A percentile compares a stretch with the other conserved stretches of the same genome.
phyloP scores from a whole-genome alignment of 1,140 invertebrate genomes.

The Zaprionus inermis region DNA sequence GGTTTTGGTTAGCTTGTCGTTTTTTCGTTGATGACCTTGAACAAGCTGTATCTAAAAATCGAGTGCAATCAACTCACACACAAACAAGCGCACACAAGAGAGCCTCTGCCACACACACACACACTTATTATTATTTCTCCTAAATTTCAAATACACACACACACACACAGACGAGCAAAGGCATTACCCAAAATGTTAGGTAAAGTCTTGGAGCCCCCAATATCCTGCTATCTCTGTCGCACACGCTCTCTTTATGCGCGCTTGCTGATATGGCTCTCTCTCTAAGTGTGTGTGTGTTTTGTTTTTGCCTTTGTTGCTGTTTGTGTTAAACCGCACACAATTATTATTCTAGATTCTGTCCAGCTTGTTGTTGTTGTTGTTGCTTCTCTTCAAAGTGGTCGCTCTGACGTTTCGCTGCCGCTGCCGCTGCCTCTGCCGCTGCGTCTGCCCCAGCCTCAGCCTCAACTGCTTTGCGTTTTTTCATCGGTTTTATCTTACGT shows the following conservation, averaged over 20 bases:
- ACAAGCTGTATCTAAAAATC: conserved; percentile 84
- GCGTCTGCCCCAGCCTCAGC: conserved; percentile 22
- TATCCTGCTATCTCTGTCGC: conserved; percentile 31
- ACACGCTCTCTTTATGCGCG: neutral
- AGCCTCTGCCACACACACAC: conserved; percentile 12
- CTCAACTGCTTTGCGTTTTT: conserved; percentile 25
- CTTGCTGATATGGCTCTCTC: conserved; percentile 20
- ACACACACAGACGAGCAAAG: conserved; percentile 33
- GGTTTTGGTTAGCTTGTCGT: conserved; percentile 62
- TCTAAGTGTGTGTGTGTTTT: conserved; percentile 1
- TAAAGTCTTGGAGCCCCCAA: conserved; percentile 66
- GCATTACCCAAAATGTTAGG: conserved; percentile 61
- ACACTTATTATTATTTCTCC: conserved; percentile 63
- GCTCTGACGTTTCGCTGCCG: conserved; percentile 60
- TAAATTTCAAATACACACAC: conserved; percentile 59
- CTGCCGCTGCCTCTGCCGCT: conserved; percentile 40
- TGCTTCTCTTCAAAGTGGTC: conserved; percentile 60
- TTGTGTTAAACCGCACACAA: conserved; percentile 56
- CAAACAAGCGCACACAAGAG: conserved; percentile 37
- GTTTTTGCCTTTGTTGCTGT: conserved; percentile 13
- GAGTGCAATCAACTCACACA: conserved; percentile 83
- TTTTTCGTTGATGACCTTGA: conserved; percentile 84
- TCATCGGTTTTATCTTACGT: conserved; percentile 41
- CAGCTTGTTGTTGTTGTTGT: conserved; percentile 29
- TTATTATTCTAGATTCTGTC: conserved; percentile 73